Base-by-base conservation (phyloP, 2,113 vertebrate genomes). In the Chaetorhynchus papuensis region DNA sequence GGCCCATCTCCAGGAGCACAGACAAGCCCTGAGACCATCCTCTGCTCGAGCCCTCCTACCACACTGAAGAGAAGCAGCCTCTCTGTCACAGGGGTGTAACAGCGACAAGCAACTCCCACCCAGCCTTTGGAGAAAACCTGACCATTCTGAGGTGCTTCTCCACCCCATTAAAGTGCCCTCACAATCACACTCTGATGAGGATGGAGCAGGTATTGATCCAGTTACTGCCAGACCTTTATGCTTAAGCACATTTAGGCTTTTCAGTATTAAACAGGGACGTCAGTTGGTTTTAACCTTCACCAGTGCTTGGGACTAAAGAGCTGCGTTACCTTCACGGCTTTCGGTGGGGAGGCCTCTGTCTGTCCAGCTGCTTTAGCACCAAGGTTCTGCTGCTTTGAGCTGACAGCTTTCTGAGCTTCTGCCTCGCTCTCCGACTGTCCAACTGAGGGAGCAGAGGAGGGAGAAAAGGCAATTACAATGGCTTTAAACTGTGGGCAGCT, bases 251-350 rank as follows among this genome's bases (percentile, higher is more conserved):
- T 26, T 39, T 12, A 84, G 33, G 30, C 7, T 89, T 72, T 35
- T 21, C 44, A 63, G 6, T 9, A 13, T 15, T 20, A 41, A 33
- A 24, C 0, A 65, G 31, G 33, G 57, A 37, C 5, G 1, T 11
- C 21, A 61, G 65, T 8, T 30, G 56, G 11, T 21, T 77, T 50
- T 53, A 83, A 57, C 17, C 20, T 6, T 37, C 12, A 4, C 50
- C 65, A 21, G 7, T 11, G n/a, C 27, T 74, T 39, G 53, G 37
- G 64, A 72, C 74, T 7, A 10, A 92, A 81, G 3, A 26, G 52
- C 56, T 70, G 54, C 13, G 42, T 64, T 97, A 98, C 98, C 98
- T 98, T 98, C 74, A 95, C 74, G 12, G 91, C 71, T 96, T 98
- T 98, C 3, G 96, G 90, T 26, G 70, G 96, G 83, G 98, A 94